A percentile compares a stretch with the other conserved stretches of the same genome.
Conservation (phyloP, 2,797 vertebrate genomes). For the Phylloscopus collybita region DNA sequence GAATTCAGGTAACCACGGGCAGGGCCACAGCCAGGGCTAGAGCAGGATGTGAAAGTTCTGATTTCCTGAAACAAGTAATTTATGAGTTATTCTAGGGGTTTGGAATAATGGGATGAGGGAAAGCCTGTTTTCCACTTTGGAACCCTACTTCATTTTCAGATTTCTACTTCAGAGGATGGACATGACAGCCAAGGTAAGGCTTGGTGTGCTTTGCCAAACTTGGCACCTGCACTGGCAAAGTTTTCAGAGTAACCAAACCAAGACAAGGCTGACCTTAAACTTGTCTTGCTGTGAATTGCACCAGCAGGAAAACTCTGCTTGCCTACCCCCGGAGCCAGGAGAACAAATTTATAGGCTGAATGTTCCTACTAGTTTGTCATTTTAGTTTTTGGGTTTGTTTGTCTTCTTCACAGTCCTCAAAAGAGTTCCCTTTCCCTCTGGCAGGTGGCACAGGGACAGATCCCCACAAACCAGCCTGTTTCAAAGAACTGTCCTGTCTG, state of each 20-base stretch:
- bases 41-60: not conserved
- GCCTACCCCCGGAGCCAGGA: not conserved
- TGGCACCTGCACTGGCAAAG: not conserved
- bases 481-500: not conserved
- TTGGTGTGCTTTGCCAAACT: not conserved
- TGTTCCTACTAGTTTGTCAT: not conserved
- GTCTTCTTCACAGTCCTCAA: not conserved
- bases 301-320: not conserved
- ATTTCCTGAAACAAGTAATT: not conserved
- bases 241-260: not conserved
- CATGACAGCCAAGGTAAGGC: not conserved
- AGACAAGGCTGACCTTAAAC: not conserved
- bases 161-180: not conserved
- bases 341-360: not conserved
- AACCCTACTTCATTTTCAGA: not conserved
- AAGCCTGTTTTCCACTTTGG: not conserved
- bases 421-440: not conserved
- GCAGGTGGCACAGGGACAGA: not conserved
- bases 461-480: not conserved
- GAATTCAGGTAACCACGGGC: not conserved
- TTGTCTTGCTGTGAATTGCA: not conserved
- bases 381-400: not conserved
- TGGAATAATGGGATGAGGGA: not conserved
- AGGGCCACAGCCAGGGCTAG: not conserved
- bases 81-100: not conserved